Percentiles rank a stretch among this genome's conserved stretches.
Conservation (phyloP, 2,113 vertebrate genomes). For the Mellivora capensis region DNA sequence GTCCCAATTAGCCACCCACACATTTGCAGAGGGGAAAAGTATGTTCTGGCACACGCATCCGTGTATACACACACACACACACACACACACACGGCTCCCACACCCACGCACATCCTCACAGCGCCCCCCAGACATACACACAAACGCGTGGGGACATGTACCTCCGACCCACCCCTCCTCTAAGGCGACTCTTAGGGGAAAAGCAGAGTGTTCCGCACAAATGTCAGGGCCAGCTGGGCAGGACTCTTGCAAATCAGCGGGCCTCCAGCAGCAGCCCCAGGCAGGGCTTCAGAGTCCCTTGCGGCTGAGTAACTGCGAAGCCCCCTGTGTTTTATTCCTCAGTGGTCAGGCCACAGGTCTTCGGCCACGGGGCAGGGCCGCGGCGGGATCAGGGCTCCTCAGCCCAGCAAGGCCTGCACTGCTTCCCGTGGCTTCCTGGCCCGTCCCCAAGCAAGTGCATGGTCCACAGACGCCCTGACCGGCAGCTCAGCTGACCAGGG, state of each 20-base stretch:
- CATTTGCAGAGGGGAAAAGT: background rate
- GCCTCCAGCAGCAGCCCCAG: background rate
- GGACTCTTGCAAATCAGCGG: background rate
- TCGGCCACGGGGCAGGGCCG: rapidly evolving
- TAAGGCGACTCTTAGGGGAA: background rate
- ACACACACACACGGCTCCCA: background rate
- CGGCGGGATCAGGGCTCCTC: background rate
- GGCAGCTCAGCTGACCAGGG: background rate
- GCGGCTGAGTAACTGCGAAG: background rate
- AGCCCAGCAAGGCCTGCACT: background rate
- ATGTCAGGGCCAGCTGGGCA: background rate
- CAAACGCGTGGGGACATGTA: rapidly evolving
- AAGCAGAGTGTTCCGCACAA: background rate
- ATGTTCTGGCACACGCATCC: background rate
- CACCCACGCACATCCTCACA: background rate
- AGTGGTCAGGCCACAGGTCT: background rate
- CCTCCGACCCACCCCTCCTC: background rate
- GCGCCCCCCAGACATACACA: too few relatives aligned
- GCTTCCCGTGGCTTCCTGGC: background rate
- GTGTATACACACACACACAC: background rate
- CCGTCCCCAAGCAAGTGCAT: too few relatives aligned
- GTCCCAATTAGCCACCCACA: slow-evolving; percentile 48
- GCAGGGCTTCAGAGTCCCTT: background rate
- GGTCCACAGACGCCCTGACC: background rate
- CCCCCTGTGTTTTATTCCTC: background rate